Evolutionary conservation across 2,113 vertebrate species (phyloP).

Genomic region (Semnopithecus entellus): DNA sequence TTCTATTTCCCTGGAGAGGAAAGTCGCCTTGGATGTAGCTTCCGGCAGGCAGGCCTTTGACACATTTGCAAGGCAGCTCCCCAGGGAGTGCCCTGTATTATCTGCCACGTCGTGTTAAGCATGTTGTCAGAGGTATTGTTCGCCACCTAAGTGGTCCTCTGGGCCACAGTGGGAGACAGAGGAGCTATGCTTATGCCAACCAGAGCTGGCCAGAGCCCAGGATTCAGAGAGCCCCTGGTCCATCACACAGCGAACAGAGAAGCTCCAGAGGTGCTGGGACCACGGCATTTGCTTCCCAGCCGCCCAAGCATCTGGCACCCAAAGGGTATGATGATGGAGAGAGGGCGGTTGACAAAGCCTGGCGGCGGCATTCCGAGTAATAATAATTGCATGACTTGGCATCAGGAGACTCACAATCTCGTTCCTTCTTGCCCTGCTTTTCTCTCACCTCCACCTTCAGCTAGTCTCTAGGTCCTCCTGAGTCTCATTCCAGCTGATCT

Average conservation of each 20-base stretch:
- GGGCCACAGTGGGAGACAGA: rapidly evolving
- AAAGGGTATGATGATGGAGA: rapidly evolving
- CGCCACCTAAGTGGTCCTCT: not conserved
- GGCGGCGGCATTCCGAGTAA: rapidly evolving
- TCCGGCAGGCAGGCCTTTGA: not conserved
- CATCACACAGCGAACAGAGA: rapidly evolving
- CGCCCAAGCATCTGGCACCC: not conserved
- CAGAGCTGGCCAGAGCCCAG: rapidly evolving
- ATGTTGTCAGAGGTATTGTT: not conserved
- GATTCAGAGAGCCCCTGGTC: not conserved
- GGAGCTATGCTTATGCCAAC: not conserved
- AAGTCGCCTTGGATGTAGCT: not conserved
- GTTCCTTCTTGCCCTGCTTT: not conserved
- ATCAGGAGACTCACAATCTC: rapidly evolving
- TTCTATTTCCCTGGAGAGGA: not conserved
- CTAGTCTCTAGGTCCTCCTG: rapidly evolving
- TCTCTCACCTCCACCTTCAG: not conserved
- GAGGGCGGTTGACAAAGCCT: rapidly evolving
- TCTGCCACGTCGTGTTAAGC: rapidly evolving
- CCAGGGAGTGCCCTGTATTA: rapidly evolving
- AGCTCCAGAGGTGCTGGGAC: rapidly evolving
- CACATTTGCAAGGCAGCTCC: not conserved
- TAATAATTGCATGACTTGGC: rapidly evolving
- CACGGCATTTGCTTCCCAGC: rapidly evolving
- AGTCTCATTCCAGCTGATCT: not conserved